Conservation (phyloP, 2,888 invertebrate genomes). For the Volucella inflata region DNA sequence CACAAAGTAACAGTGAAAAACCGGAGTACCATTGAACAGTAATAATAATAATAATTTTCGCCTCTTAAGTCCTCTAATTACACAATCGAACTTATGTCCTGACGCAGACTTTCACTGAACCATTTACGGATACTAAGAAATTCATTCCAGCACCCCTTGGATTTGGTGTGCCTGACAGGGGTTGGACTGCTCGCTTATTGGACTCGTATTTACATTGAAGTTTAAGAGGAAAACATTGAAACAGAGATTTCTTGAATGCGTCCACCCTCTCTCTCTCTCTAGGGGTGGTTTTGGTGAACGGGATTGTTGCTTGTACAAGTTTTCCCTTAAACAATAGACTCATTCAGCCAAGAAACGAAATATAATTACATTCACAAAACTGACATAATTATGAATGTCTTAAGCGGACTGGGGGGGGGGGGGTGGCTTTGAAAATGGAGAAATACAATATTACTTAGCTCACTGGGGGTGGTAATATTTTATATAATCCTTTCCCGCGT, state of each 20-base stretch:
- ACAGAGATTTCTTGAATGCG: slow-evolving; percentile 46
- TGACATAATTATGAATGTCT: slow-evolving; percentile 73
- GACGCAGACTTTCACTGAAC: slow-evolving; percentile 24
- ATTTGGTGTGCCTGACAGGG: neutral
- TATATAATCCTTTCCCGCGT: slow-evolving; percentile 56
- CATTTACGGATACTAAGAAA: slow-evolving; percentile 13
- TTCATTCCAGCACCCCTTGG: slow-evolving; percentile 25
- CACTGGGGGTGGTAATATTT: slow-evolving; percentile 48
- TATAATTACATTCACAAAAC: slow-evolving; percentile 71
- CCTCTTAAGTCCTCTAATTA: slow-evolving; percentile 73
- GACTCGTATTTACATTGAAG: slow-evolving; percentile 55
- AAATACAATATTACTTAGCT: slow-evolving; percentile 40
- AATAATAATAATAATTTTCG: slow-evolving; percentile 72
- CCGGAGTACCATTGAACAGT: slow-evolving; percentile 7
- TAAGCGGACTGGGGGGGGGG: neutral
- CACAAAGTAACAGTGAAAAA: slow-evolving; percentile 65
- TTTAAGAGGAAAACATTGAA: slow-evolving; percentile 48
- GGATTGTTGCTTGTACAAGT: neutral
- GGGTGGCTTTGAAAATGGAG: slow-evolving; percentile 4
- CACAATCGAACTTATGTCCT: slow-evolving; percentile 73
- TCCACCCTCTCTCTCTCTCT: slow-evolving; percentile 5
- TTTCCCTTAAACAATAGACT: slow-evolving; percentile 15
- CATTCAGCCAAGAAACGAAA: slow-evolving; percentile 66
- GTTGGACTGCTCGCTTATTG: slow-evolving; percentile 40
- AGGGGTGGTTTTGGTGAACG: slow-evolving; percentile 1